Percentiles rank a stretch among this genome's conserved stretches.
Evolutionary conservation across 2,888 invertebrate genomes (phyloP).

Genomic region (Achlya flavicornis): DNA sequence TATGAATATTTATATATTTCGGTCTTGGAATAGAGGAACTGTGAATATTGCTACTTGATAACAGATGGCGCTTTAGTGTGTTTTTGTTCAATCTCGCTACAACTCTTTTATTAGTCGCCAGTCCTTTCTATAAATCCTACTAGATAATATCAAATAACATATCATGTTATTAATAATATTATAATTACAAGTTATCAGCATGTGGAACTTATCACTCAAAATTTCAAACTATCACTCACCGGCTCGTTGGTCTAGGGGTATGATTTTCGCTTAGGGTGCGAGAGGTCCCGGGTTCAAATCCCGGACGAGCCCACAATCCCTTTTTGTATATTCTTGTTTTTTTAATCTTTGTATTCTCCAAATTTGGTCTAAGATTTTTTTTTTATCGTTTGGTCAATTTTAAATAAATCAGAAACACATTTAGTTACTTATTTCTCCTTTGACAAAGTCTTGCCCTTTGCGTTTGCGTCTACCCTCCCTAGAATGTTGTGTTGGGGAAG

Average conservation of each 20-base stretch:
- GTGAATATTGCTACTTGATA: conserved; percentile 32
- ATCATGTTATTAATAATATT: too few relatives aligned
- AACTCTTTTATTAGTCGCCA: too few relatives aligned
- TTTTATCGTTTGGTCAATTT: too few relatives aligned
- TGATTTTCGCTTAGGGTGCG: conserved; percentile 85
- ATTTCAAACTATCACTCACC: conserved; percentile 14
- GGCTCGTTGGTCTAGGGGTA: conserved; percentile 85
- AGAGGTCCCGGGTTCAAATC: conserved; percentile 85
- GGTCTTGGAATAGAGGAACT: too few relatives aligned
- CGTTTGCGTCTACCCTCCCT: not conserved
- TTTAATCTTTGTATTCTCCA: not conserved
- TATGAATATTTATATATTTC: too few relatives aligned
- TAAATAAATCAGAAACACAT: too few relatives aligned
- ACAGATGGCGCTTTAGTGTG: conserved; percentile 45
- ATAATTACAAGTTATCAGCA: too few relatives aligned
- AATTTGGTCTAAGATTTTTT: not conserved
- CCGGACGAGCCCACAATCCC: conserved; percentile 79
- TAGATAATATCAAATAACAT: too few relatives aligned
- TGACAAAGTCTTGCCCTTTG: too few relatives aligned
- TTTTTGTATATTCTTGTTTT: conserved; percentile 30
- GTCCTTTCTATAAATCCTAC: not conserved
- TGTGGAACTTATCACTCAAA: not conserved
- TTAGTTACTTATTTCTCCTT: too few relatives aligned
- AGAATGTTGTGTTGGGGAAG: conserved; percentile 18
- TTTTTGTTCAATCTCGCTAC: not conserved